Evolutionary conservation across 2,888 invertebrate genomes (phyloP), one percentile per base, ranked within the genome.

Genomic region (Sturmia bella): DNA sequence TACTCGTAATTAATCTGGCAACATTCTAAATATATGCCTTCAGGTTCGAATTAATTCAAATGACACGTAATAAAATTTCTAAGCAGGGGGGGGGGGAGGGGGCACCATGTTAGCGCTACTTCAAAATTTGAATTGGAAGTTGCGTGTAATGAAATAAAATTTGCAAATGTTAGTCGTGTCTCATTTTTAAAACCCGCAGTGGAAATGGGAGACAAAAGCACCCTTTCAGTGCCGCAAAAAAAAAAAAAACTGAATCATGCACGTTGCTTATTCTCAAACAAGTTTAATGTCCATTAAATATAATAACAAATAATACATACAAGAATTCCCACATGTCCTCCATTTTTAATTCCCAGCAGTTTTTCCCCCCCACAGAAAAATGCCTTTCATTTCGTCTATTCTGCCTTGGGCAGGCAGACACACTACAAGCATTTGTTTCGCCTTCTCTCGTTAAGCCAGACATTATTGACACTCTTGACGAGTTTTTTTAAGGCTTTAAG

Each of bases 401-500:
- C 17, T 43, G 11, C 17, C 12, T 32, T 17, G 4, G 12, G 15
- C 17, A n/a, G n/a, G n/a, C 24, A 27, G 7, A 27, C 13, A 15
- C 39, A 69, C 54, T 61, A 32, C 32, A 32, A 32, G 32, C 6
- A 52, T 61, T 59, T 75, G 13, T 52, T 59, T 68, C 68, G 68
- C 59, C 66, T 59, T 37, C 32, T 74, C 56, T 59, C 45, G 74
- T 75, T 74, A 69, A 78, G 78, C 78, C 74, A 82, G 82, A 82
- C 82, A 82, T 82, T 82, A 82, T 82, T 82, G 82, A 82, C 78
- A 82, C 82, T 75, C 82, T 78, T 82, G 78, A 78, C 70, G 78
- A 70, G 68, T 70, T 77, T 3, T 27, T 45, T 70, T 76, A 74
- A 64, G 57, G 74, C 74, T 82, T 78, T 41, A 78, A 82, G 78